A percentile compares a stretch with the other conserved stretches of the same genome.
Conservation (phyloP, 2,888 invertebrate genomes). For the Seira musarum region DNA sequence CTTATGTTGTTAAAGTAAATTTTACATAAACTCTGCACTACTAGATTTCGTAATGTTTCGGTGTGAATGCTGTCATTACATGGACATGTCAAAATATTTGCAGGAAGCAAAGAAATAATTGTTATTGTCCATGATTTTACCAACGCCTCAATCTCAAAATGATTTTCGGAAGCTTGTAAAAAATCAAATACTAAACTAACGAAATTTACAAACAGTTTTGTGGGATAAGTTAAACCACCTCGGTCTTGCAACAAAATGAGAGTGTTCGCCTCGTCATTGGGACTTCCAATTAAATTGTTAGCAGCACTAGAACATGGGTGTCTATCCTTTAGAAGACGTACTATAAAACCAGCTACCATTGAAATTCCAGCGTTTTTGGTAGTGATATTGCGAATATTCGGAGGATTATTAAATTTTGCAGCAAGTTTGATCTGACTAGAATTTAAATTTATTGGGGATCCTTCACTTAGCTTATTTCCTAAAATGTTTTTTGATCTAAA, state of each 20-base stretch:
- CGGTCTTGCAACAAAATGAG: slow-evolving; percentile 34
- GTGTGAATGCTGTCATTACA: slow-evolving; percentile 10
- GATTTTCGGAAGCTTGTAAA: background rate
- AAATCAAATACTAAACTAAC: slow-evolving; percentile 21
- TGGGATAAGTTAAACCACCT: slow-evolving; percentile 43
- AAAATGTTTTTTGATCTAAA: background rate
- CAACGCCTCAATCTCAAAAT: background rate
- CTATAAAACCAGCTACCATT: slow-evolving; percentile 43
- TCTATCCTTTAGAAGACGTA: slow-evolving; percentile 25
- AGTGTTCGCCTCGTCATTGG: background rate
- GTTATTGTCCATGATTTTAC: slow-evolving; percentile 34
- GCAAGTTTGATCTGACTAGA: background rate
- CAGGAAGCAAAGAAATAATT: background rate
- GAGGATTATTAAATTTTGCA: background rate
- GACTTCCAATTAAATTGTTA: background rate
- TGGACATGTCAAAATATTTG: background rate
- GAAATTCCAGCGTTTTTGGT: slow-evolving; percentile 26
- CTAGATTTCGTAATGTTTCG: background rate
- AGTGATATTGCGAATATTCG: slow-evolving; percentile 27
- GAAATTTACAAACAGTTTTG: slow-evolving; percentile 20
- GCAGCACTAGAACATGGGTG: slow-evolving; percentile 10
- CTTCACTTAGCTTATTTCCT: background rate
- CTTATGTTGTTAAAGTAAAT: slow-evolving; percentile 19
- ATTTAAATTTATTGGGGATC: background rate
- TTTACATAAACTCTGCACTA: slow-evolving; percentile 17